Evolutionary conservation across 2,888 invertebrate species (phyloP), one percentile per base, ranked within the genome.

Genomic region (Muscina levida): DNA sequence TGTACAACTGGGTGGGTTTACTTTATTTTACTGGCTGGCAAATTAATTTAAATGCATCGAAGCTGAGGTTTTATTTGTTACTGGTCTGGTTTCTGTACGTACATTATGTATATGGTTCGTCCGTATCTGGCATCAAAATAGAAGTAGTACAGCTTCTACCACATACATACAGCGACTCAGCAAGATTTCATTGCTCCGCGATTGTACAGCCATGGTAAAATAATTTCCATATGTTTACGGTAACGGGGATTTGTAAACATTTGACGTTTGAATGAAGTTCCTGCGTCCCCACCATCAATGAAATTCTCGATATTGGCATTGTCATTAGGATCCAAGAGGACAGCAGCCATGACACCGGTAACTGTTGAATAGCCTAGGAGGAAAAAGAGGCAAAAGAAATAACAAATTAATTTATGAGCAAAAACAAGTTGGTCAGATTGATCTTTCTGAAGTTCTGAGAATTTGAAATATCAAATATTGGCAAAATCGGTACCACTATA

Each of bases 201-300:
- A 44, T 86, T 82, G 51, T 89, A 85, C 1, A 89, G 83, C 88
- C 88, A 89, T 37, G 88, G 88, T 11, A 88, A 70, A 46, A 89
- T 82, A 2, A 79, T 73, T 79, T 85, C 85, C 19, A 87, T 85
- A 79, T 89, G 87, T 53, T 85, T 83, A 0, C 86, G 80, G 79
- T 87, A 90, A 6, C 84, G 83, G 2, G 86, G 85, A 82, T 86
- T 86, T 0, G 82, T 75, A 53, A 85, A 86, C 83, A 89, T 84
- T 67, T 84, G 78, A 3, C 77, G 84, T 81, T 86, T 88, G 44
- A 89, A 87, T n/a, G 85, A 62, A n/a, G 71, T 74, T 1, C 84
- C 87, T 6, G 68, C 81, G 37, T 85, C 86, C 17, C 82, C 82
- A 19, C 85, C 83, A 8, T 85, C 82, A 71, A 87, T 74, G 48